Evolutionary conservation across 2,888 invertebrate species (phyloP).

Genomic region (Thyatira batis): DNA sequence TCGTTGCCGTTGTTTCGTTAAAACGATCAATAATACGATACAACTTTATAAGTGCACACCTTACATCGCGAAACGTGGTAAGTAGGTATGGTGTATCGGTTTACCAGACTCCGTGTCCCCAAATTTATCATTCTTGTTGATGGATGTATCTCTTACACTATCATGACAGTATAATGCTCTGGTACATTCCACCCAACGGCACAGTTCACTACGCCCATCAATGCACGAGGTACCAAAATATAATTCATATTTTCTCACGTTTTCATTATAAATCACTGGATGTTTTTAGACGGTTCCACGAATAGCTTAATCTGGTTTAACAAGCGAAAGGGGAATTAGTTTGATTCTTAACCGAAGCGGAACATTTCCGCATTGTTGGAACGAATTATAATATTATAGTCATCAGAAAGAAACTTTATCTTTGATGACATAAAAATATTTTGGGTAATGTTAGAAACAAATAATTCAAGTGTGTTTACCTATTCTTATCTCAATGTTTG

Average conservation of each 20-base stretch:
- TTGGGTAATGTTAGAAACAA: constrained; percentile 11
- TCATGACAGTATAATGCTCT: constrained; percentile 10
- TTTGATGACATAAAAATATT: constrained; percentile 11
- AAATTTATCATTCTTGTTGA: constrained; percentile 2
- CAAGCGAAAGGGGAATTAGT: constrained; percentile 64
- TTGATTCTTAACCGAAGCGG: constrained; percentile 47
- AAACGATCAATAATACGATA: constrained; percentile 7
- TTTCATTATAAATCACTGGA: constrained; percentile 62
- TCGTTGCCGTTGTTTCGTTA: constrained; percentile 26
- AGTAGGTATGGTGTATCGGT: background rate
- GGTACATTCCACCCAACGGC: constrained; percentile 8
- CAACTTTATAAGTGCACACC: constrained; percentile 7
- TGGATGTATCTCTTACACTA: constrained; percentile 13
- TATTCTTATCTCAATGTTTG: constrained; percentile 22
- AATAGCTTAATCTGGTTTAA: constrained; percentile 68
- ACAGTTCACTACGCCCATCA: constrained; percentile 25
- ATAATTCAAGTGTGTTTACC: constrained; percentile 13
- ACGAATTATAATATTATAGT: constrained; percentile 15
- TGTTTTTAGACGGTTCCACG: constrained; percentile 66
- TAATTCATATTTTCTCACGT: constrained; percentile 66
- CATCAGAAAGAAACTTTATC: constrained; percentile 22
- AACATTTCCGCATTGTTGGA: constrained; percentile 59
- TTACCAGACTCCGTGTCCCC: background rate
- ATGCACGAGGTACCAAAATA: constrained; percentile 32
- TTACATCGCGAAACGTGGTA: background rate